Evolutionary conservation across 2,888 invertebrate species (phyloP), one percentile per base, ranked within the genome.

Genomic region (Scaptomyza cyrtandrae): DNA sequence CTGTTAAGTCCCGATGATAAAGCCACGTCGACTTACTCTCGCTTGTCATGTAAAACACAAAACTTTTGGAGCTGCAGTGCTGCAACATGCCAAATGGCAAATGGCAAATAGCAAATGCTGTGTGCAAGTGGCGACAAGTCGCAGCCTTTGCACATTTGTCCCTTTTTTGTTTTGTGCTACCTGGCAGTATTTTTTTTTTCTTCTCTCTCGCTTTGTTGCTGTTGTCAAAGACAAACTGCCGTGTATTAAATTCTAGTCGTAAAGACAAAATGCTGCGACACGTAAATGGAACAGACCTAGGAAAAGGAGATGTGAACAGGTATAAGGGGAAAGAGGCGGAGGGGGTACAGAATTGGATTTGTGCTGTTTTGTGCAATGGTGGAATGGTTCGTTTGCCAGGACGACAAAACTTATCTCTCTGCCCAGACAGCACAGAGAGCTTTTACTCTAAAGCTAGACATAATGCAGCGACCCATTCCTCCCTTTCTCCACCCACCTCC

Each of bases 221-320:
- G 52, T 73, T 77, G 82, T 74, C 73, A 70, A 76, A 88, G 88
- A 88, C 88, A 86, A 86, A 86, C 85, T 86, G 78, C 78, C 74
- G 85, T 77, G 87, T 85, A 88, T 86, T 88, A 86, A 75, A 88
- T 85, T 86, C 78, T 75, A 85, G 86, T 65, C 78, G 48, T 75
- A 82, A 88, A 88, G 87, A 88, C 88, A 86, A 88, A 85, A 88
- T 86, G 85, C 80, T 72, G 69, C 80, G 64, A 64, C 81, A 83
- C 71, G 72, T 62, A 73, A 80, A 70, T 68, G 67, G 68, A 60
- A 14, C 52, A 52, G 37, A 7, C 52, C 24, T 9, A 11, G 35
- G 9, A 24, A 1, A 24, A 24, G 24, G 24, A 24, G 24, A 2
- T 1, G 24, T 0, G 41, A 1, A 4, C 6, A 27, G 27, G 19